These are phyloP conservation scores for Cephus sareptanus DNA, from an alignment of 2,888 invertebrate species.

Conservation along the genomic window DNA sequence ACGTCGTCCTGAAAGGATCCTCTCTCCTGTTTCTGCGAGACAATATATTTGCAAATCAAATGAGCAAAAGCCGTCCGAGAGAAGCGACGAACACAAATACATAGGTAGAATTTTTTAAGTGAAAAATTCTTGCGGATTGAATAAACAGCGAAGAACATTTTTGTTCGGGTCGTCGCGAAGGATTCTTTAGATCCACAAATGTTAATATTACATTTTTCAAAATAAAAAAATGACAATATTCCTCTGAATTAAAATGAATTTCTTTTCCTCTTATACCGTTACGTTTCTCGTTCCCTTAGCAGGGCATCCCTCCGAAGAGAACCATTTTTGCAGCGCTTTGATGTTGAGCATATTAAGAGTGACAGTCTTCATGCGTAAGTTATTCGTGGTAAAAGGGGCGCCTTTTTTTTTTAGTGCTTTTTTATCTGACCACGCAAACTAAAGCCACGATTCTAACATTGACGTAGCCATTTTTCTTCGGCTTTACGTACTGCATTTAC, in stretches of 20 bases:
- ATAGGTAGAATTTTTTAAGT: too few species aligned
- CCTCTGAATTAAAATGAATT: constrained; percentile 8
- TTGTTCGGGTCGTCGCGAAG: not conserved
- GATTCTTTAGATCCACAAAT: not conserved
- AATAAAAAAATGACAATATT: not conserved
- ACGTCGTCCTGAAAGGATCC: too few species aligned
- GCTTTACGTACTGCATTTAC: not conserved
- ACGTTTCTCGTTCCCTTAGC: too few species aligned
- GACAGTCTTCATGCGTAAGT: constrained; percentile 7
- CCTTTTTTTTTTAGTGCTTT: not conserved
- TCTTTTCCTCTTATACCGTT: not conserved
- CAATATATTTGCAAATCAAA: too few species aligned
- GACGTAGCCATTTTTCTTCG: not conserved
- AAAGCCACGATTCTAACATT: not conserved
- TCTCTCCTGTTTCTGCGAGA: too few species aligned
- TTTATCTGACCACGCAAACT: too few species aligned
- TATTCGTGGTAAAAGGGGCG: not conserved
- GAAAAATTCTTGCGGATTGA: too few species aligned
- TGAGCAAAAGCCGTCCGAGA: too few species aligned
- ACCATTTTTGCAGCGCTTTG: constrained; percentile 31
- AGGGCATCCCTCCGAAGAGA: constrained; percentile 7
- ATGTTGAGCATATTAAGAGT: constrained; percentile 8
- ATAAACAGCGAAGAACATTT: too few species aligned
- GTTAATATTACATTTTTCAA: not conserved
- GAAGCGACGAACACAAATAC: too few species aligned